phyloP scores from a whole-genome alignment of 1,140 invertebrate species.

The Calephelis virginiensis region DNA sequence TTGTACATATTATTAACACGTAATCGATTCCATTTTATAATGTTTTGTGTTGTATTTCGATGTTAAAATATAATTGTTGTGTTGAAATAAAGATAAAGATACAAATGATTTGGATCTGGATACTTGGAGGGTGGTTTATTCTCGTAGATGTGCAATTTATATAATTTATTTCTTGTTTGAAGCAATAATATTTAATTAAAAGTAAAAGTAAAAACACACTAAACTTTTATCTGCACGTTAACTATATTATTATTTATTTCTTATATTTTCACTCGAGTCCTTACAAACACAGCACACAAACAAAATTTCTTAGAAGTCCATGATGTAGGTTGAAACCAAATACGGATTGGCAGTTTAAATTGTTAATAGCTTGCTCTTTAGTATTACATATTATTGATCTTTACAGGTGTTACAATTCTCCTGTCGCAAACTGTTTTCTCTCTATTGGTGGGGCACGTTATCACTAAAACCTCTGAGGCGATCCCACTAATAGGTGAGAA shows the following conservation, averaged over 20 bases:
- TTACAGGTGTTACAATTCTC: conserved; percentile 99
- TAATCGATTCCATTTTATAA: conserved; percentile 68
- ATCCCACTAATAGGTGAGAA: conserved; percentile 96
- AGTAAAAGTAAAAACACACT: conserved; percentile 37
- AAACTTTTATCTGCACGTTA: conserved; percentile 66
- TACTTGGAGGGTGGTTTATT: conserved; percentile 71
- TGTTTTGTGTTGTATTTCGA: conserved; percentile 47
- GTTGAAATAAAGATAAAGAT: neutral
- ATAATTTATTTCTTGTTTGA: conserved; percentile 17
- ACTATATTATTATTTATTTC: conserved; percentile 56
- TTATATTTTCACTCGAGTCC: conserved; percentile 72
- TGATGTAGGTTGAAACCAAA: conserved; percentile 21
- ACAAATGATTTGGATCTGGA: conserved; percentile 35
- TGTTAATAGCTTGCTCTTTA: conserved; percentile 24
- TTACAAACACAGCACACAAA: conserved; percentile 67
- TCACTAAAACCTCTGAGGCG: conserved; percentile 98
- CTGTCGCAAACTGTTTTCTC: conserved; percentile 99
- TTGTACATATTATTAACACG: conserved; percentile 26
- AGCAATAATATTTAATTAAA: conserved; percentile 22
- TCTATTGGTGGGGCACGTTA: conserved; percentile 96
- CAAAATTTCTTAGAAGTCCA: conserved; percentile 40
- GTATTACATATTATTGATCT: conserved; percentile 67
- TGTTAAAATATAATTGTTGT: conserved; percentile 26
- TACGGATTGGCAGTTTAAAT: conserved; percentile 34
- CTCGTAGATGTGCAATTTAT: conserved; percentile 21